These are phyloP conservation scores for Glossophaga mutica DNA, from an alignment of 2,797 vertebrate species.

Conservation along the genomic window DNA sequence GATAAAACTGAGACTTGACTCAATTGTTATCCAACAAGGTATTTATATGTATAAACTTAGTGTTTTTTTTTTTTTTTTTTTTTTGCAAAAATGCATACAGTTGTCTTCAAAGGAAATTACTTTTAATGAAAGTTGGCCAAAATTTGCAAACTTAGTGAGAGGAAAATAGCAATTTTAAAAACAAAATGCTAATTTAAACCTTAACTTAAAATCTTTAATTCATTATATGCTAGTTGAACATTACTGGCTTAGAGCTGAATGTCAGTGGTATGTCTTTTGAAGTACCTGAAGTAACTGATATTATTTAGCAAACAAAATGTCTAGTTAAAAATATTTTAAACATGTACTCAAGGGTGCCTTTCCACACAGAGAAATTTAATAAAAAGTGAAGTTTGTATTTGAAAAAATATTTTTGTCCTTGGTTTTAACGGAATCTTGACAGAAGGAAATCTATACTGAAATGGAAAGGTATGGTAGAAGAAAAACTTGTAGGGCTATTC, in stretches of 20 bases:
- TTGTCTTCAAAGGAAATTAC: neutral
- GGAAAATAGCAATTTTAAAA: neutral
- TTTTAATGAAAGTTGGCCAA: conserved; percentile 35
- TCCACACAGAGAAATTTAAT: neutral
- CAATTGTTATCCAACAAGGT: conserved; percentile 91
- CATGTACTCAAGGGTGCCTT: neutral
- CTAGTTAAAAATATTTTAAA: neutral
- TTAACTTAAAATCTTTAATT: conserved; percentile 4
- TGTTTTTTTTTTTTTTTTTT: neutral
- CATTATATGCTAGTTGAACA: neutral
- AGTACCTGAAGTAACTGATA: neutral
- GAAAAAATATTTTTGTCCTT: neutral
- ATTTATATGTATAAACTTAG: conserved; percentile 64
- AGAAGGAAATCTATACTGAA: conserved; percentile 10
- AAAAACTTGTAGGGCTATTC: conserved; percentile 2
- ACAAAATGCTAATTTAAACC: conserved; percentile 1
- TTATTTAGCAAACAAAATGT: conserved; percentile 44
- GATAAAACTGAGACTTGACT: conserved; percentile 88
- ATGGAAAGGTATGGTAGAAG: conserved; percentile 6
- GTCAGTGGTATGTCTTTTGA: neutral
- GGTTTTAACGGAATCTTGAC: conserved; percentile 38
- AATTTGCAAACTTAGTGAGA: neutral
- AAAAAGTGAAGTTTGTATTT: conserved; percentile 3
- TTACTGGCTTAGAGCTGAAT: conserved; percentile 16
- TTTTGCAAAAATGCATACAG: neutral